Evolutionary conservation across 2,888 invertebrate genomes (phyloP).

Genomic region (Nephrotoma guestfalica): DNA sequence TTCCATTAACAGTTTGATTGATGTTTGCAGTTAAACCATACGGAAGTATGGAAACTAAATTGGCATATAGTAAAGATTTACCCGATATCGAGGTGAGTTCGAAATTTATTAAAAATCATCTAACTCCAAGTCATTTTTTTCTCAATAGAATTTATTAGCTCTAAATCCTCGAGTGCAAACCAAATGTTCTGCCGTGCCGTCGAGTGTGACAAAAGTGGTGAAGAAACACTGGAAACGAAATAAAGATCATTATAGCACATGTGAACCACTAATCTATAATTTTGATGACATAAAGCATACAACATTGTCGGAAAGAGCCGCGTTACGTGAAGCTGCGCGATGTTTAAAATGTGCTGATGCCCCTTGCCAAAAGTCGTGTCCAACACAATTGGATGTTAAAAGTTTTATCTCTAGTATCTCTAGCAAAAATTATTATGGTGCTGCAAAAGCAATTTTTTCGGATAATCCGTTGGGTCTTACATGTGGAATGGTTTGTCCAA

Average conservation of each 20-base stretch:
- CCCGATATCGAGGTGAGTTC: not conserved
- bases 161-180: conserved; percentile 73
- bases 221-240: conserved; percentile 96
- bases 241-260: conserved; percentile 39
- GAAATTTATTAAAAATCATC: not conserved
- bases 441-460: conserved; percentile 87
- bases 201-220: conserved; percentile 66
- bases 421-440: conserved; percentile 97
- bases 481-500: conserved; percentile 98
- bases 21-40: not conserved
- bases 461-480: conserved; percentile 94
- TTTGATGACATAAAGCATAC: conserved; percentile 97
- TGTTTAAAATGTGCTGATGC: conserved; percentile 92
- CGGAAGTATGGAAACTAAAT: not conserved
- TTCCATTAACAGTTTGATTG: not conserved
- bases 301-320: conserved; percentile 89
- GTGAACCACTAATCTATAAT: conserved; percentile 61
- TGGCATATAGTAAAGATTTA: not conserved
- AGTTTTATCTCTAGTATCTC: conserved; percentile 93
- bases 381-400: conserved; percentile 94
- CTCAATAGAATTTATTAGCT: conserved; percentile 59
- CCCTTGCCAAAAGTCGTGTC: conserved; percentile 97
- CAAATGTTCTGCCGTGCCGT: conserved; percentile 68
- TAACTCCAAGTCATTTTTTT: not conserved
- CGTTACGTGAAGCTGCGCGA: conserved; percentile 74